A percentile compares a stretch with the other conserved stretches of the same genome.
Conservation (phyloP, 2,113 vertebrate species). For the Scophthalmus maximus region DNA sequence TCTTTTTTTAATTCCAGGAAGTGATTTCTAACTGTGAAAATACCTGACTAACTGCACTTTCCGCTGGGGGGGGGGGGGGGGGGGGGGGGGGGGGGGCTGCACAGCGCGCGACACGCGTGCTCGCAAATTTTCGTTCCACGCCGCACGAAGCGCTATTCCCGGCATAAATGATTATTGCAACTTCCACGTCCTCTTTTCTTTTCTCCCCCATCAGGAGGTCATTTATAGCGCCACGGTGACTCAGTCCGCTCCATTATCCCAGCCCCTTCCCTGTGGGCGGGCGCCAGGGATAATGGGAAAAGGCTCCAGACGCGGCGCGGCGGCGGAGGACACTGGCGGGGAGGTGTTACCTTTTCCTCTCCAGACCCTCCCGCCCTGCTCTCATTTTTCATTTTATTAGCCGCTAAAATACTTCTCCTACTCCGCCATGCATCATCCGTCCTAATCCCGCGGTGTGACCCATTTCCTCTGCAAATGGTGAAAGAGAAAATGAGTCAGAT, state of each 20-base stretch:
- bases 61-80: no score
- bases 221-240: slow-evolving; percentile 21
- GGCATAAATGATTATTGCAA: not conserved
- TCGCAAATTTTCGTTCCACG: no score
- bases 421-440: slow-evolving; percentile 55
- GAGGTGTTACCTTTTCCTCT: slow-evolving; percentile 65
- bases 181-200: no score
- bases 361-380: slow-evolving; percentile 3
- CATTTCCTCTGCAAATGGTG: slow-evolving; percentile 41
- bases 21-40: slow-evolving; percentile 9
- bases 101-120: no score
- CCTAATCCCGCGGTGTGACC: slow-evolving; percentile 58
- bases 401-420: slow-evolving; percentile 46
- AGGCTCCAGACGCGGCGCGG: not conserved
- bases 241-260: slow-evolving; percentile 62
- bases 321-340: slow-evolving; percentile 3
- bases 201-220: slow-evolving; percentile 24
- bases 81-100: no score
- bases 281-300: slow-evolving; percentile 53
- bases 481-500: slow-evolving; percentile 27
- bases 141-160: no score
- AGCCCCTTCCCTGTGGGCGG: slow-evolving; percentile 2
- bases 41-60: no score
- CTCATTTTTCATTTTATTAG: slow-evolving; percentile 68
- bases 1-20: slow-evolving; percentile 2